phyloP scores from a whole-genome alignment of 2,888 invertebrate genomes.

The Teleogryllus oceanicus region DNA sequence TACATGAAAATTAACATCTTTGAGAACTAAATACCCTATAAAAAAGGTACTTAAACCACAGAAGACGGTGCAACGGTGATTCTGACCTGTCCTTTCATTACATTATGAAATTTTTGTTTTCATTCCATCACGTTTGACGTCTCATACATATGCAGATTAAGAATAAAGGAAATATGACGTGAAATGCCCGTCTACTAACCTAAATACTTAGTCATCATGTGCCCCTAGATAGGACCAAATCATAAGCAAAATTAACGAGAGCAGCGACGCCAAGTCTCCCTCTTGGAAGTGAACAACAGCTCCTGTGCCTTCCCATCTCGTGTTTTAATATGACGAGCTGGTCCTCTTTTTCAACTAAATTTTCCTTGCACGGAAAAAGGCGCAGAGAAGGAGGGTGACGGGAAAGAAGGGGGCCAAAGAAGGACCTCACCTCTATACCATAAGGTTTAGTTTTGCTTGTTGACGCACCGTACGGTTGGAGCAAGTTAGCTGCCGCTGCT shows the following conservation, averaged over 20 bases:
- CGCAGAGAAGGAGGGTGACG: neutral
- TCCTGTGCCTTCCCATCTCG: no score
- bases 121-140: neutral
- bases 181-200: neutral
- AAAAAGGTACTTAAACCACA: no score
- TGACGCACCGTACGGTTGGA: slow-evolving; percentile 9
- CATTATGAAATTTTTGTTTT: neutral
- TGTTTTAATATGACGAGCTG: no score
- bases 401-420: neutral
- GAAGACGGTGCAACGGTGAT: no score
- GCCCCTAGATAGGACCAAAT: neutral
- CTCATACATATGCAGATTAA: slow-evolving; percentile 7
- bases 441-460: slow-evolving; percentile 18
- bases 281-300: no score
- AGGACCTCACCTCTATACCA: neutral
- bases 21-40: no score
- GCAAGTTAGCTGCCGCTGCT: slow-evolving; percentile 18
- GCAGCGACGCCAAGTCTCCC: no score
- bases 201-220: neutral
- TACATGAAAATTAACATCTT: no score
- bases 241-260: no score
- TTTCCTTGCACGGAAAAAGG: no score
- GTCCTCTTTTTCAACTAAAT: no score
- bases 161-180: slow-evolving; percentile 7
- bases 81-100: no score